Base-by-base conservation (phyloP, 2,888 invertebrate genomes). In the Eristalis arbustorum region DNA sequence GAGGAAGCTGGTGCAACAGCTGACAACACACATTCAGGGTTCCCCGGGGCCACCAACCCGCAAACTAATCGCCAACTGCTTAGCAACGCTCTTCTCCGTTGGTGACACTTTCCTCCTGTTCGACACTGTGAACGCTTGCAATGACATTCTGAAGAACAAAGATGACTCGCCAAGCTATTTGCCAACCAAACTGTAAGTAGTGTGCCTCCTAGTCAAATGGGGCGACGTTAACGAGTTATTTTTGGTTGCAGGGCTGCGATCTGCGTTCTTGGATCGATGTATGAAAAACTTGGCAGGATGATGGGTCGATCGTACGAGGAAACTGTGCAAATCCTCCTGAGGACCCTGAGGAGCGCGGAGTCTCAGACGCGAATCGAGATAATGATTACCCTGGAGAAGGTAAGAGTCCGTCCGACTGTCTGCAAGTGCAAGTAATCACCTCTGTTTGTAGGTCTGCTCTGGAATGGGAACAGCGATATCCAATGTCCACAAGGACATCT, bases 271-370 rank as follows among this genome's bases (percentile, higher is more conserved):
- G 99, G 99, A 42, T 97, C 97, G 88, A 98, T 99, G 98, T 99
- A 99, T 93, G 98, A 99, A 93, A 98, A 97, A 93, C 94, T 99
- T 23, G 99, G 99, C 1, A 94, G 99, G 88, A 98, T 99, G 98
- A 99, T 99, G 96, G 99, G 99, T 0, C 94, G 99, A 88, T 98
- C 98, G 0, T 99, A 98, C 91, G 99, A 99, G 92, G 99, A 99
- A 91, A 99, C 99, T 0, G 97, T 99, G 37, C 96, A 97, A 89
- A 96, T 98, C 72, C 94, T 99, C 28, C 95, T 98, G 77, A 96
- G 97, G 90, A 98, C 98, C 1, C 93, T 99, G 81, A 96, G 97
- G 90, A 98, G 96, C 93, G 98, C 98, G 0, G 98, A 98, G 94
- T 99, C 99, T 0, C 99, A 98, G 93, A 97, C 97, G 0, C 95